Evolutionary conservation across 2,797 vertebrate species (phyloP).

Genomic region (Clarias platycephalus): DNA sequence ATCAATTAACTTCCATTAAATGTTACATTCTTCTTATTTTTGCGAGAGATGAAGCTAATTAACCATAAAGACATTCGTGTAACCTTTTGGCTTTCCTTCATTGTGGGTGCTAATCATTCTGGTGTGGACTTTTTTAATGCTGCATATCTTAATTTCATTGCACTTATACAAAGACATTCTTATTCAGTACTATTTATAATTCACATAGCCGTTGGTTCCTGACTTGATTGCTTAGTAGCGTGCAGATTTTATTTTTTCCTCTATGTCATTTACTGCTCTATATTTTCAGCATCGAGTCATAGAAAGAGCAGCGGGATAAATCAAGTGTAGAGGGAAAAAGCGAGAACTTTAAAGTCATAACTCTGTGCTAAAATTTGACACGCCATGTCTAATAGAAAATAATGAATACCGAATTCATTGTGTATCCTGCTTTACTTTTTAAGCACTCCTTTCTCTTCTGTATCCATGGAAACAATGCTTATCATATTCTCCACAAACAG

Average conservation of each 20-base stretch:
- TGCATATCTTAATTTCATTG: background rate
- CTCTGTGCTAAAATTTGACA: conserved; percentile 33
- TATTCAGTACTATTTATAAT: background rate
- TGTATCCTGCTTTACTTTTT: conserved; percentile 36
- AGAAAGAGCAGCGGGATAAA: background rate
- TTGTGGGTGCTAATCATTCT: background rate
- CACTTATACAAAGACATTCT: background rate
- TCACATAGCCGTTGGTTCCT: background rate
- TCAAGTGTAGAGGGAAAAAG: background rate
- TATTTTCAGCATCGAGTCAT: conserved; percentile 5
- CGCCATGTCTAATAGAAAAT: conserved; percentile 39
- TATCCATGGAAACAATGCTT: conserved; percentile 63
- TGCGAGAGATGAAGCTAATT: background rate
- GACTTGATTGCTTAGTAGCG: background rate
- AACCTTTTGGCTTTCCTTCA: background rate
- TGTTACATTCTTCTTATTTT: background rate
- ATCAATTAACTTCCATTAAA: background rate
- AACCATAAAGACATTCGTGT: background rate
- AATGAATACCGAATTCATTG: conserved; percentile 49
- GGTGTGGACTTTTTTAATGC: background rate
- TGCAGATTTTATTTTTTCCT: background rate
- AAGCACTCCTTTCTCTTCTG: conserved; percentile 49
- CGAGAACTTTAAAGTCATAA: conserved; percentile 33
- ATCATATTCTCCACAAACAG: conserved; percentile 55
- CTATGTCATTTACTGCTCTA: conserved; percentile 1